phyloP scores from a whole-genome alignment of 2,797 vertebrate species.

The Poecilia picta region DNA sequence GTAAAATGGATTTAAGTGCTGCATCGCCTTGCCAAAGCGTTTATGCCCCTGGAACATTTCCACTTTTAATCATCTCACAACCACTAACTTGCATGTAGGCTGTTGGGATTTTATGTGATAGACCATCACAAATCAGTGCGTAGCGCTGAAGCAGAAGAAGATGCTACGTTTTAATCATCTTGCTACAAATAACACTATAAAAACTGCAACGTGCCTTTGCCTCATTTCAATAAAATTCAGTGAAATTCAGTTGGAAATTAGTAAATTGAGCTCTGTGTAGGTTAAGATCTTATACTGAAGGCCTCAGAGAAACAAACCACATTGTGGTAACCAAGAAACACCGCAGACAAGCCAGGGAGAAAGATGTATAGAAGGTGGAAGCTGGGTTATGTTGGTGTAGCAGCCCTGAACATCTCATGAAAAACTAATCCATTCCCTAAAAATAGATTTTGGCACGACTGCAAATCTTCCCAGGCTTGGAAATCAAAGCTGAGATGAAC shows the following conservation, averaged over 20 bases:
- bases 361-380: neutral
- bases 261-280: neutral
- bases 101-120: neutral
- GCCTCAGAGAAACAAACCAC: neutral
- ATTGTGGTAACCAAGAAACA: neutral
- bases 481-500: neutral
- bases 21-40: neutral
- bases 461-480: constrained; percentile 1
- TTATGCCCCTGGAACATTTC: neutral
- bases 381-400: neutral
- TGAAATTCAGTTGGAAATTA: neutral
- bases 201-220: neutral
- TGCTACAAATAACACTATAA: neutral
- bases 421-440: neutral
- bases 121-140: neutral
- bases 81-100: neutral
- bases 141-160: neutral
- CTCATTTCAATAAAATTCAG: neutral
- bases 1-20: neutral
- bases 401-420: neutral
- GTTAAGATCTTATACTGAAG: neutral
- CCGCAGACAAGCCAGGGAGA: neutral
- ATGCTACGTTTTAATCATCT: neutral
- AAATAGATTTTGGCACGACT: neutral
- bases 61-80: neutral